phyloP scores from a whole-genome alignment of 2,888 invertebrate genomes.

The Vandiemenella viatica region DNA sequence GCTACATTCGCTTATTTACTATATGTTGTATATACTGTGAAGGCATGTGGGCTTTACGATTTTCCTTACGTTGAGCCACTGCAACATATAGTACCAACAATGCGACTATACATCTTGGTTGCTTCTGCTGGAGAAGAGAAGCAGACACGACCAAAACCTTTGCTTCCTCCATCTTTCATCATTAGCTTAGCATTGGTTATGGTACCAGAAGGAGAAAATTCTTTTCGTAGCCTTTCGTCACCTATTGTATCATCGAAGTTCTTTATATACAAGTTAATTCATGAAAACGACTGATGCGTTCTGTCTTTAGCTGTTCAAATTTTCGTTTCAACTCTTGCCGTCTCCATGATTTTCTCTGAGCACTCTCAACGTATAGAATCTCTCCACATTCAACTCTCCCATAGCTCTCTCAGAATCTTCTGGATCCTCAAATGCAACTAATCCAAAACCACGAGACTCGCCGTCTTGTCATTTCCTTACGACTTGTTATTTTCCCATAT shows the following conservation, averaged over 20 bases:
- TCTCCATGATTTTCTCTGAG: slow-evolving; percentile 98
- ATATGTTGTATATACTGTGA: slow-evolving; percentile 98
- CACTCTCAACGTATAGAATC: slow-evolving; percentile 87
- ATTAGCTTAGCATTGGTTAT: slow-evolving; percentile 98
- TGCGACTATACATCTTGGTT: slow-evolving; percentile 96
- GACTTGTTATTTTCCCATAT: slow-evolving; percentile 83
- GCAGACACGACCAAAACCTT: slow-evolving; percentile 99
- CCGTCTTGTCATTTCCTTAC: slow-evolving; percentile 63
- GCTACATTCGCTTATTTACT: slow-evolving; percentile 87
- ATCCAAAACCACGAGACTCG: slow-evolving; percentile 95
- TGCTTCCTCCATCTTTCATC: slow-evolving; percentile 85
- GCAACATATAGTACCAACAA: slow-evolving; percentile 97
- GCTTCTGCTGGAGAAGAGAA: slow-evolving; percentile 96
- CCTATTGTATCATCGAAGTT: slow-evolving; percentile 97
- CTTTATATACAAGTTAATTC: slow-evolving; percentile 97
- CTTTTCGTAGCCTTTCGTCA: slow-evolving; percentile 88
- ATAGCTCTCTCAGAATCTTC: slow-evolving; percentile 92
- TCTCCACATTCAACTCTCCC: slow-evolving; percentile 74
- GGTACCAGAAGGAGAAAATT: slow-evolving; percentile 90
- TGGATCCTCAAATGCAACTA: slow-evolving; percentile 94
- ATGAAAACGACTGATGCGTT: slow-evolving; percentile 72
- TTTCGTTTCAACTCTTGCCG: slow-evolving; percentile 91
- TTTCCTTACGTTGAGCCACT: slow-evolving; percentile 96
- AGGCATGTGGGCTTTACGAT: slow-evolving; percentile 92
- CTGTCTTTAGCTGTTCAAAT: slow-evolving; percentile 90